Evolutionary conservation across 2,113 vertebrate genomes (phyloP).

Genomic region (Pithys albifrons): DNA sequence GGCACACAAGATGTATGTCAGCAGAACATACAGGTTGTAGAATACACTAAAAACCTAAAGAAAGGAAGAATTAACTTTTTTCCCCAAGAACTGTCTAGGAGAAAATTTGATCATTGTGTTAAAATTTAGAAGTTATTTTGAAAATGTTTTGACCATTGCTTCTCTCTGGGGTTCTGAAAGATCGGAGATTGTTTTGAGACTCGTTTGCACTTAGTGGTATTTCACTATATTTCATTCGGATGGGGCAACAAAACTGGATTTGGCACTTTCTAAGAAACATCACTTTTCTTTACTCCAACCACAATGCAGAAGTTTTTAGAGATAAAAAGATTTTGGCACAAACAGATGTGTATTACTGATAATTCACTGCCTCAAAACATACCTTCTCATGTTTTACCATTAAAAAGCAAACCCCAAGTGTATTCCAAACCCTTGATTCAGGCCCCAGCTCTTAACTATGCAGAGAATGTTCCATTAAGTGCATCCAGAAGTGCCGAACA

Average conservation of each 20-base stretch:
- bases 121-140: background rate
- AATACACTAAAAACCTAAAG: background rate
- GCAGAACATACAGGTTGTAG: background rate
- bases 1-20: background rate
- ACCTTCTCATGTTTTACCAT: background rate
- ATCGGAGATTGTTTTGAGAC: background rate
- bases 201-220: background rate
- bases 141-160: background rate
- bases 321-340: background rate
- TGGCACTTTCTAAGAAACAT: background rate
- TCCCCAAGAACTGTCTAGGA: background rate
- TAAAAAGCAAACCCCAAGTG: background rate
- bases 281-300: background rate
- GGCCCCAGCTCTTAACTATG: slow-evolving; percentile 15
- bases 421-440: background rate
- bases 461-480: slow-evolving; percentile 27
- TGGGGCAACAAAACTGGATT: background rate
- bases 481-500: slow-evolving; percentile 6
- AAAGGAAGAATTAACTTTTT: background rate
- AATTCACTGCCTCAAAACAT: background rate
- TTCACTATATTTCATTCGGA: background rate
- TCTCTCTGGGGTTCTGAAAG: background rate
- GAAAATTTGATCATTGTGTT: background rate
- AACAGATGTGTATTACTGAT: background rate
- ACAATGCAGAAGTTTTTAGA: background rate